A percentile compares a stretch with the other conserved stretches of the same genome.
Evolutionary conservation across 1,140 invertebrate genomes (phyloP).

Genomic region (Formica exsecta): DNA sequence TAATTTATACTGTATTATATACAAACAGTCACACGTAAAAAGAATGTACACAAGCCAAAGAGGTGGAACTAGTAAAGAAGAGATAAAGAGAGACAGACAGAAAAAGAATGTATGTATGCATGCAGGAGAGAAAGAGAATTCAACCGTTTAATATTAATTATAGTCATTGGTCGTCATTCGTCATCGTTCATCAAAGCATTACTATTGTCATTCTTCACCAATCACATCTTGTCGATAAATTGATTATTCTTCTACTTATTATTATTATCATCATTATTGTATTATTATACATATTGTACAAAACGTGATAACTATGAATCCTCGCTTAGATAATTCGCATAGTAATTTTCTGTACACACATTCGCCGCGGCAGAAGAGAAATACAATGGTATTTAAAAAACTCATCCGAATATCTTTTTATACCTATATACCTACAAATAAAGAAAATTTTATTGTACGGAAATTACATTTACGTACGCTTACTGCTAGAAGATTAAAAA

Average conservation of each 20-base stretch:
- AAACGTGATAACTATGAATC: slow-evolving; percentile 66
- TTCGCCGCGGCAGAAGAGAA: slow-evolving; percentile 54
- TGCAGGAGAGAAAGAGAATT: slow-evolving; percentile 47
- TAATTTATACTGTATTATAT: slow-evolving; percentile 81
- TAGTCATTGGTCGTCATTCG: slow-evolving; percentile 55
- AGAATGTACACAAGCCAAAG: slow-evolving; percentile 84
- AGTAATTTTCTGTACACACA: slow-evolving; percentile 65
- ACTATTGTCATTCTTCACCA: slow-evolving; percentile 58
- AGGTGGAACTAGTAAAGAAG: slow-evolving; percentile 83
- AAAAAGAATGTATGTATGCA: not conserved
- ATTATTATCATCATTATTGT: slow-evolving; percentile 42
- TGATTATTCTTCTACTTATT: slow-evolving; percentile 68
- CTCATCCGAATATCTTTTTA: slow-evolving; percentile 36
- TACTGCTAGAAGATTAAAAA: not conserved
- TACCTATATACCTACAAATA: slow-evolving; percentile 23
- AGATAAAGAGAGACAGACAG: slow-evolving; percentile 45
- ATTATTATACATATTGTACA: slow-evolving; percentile 60
- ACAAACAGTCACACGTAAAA: slow-evolving; percentile 81
- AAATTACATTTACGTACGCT: not conserved
- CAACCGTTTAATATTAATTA: slow-evolving; percentile 69
- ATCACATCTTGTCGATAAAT: slow-evolving; percentile 45
- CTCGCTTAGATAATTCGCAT: slow-evolving; percentile 68
- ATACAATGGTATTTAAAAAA: slow-evolving; percentile 61
- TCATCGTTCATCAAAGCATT: slow-evolving; percentile 42
- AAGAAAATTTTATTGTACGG: not conserved